Percentiles rank a stretch among this genome's conserved stretches.
Conservation (phyloP, 1,140 invertebrate genomes). For the Megathymus violae region DNA sequence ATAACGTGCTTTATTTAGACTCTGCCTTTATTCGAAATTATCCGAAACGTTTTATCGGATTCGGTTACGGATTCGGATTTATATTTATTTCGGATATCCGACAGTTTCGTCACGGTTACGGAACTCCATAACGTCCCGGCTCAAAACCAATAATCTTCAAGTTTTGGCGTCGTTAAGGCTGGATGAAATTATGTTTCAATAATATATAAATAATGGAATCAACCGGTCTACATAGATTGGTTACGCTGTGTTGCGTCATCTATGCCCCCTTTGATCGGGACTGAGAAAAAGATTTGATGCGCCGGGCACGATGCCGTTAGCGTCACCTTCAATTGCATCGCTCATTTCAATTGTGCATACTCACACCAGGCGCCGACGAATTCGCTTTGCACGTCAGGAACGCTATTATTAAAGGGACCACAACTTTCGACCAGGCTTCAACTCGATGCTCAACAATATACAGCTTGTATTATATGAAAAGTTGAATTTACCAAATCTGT, state of each 20-base stretch:
- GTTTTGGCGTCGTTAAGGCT: too few species aligned
- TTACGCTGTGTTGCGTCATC: not conserved
- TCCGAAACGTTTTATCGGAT: too few species aligned
- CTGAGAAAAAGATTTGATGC: slow-evolving; percentile 6
- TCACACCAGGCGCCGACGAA: slow-evolving; percentile 56
- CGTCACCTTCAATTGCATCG: slow-evolving; percentile 61
- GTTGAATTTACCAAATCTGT: not conserved
- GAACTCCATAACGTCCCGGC: too few species aligned
- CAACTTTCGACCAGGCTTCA: slow-evolving; percentile 39
- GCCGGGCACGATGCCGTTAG: slow-evolving; percentile 16
- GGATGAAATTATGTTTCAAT: too few species aligned
- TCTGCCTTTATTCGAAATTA: too few species aligned
- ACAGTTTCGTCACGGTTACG: too few species aligned
- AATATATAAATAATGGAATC: too few species aligned
- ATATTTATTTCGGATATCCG: too few species aligned
- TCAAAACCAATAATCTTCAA: too few species aligned
- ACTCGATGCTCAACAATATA: slow-evolving; percentile 14
- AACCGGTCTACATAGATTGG: too few species aligned
- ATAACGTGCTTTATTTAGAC: too few species aligned
- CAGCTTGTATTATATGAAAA: not conserved
- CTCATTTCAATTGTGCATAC: slow-evolving; percentile 71
- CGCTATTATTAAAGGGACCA: slow-evolving; percentile 51
- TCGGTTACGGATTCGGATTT: too few species aligned
- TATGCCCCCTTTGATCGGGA: not conserved
- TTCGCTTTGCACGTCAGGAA: slow-evolving; percentile 45